Evolutionary conservation across 2,888 invertebrate genomes (phyloP).

Genomic region (Horisme vitalbata): DNA sequence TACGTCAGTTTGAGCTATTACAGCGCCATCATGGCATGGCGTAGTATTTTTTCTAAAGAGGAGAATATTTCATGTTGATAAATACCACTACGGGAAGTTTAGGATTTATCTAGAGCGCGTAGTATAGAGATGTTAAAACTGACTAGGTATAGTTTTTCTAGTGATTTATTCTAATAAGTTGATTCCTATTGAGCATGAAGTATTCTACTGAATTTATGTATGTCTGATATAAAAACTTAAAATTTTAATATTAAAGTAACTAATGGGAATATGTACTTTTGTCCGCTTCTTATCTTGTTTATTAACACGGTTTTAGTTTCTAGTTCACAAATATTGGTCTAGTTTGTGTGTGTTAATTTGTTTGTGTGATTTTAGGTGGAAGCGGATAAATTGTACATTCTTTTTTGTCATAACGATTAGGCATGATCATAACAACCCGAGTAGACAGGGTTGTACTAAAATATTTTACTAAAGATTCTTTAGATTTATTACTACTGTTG

Average conservation of each 20-base stretch:
- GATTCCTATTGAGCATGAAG: too few relatives aligned
- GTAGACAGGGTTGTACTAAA: constrained; percentile 67
- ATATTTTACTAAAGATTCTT: constrained; percentile 48
- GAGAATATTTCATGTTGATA: too few relatives aligned
- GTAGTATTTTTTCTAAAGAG: too few relatives aligned
- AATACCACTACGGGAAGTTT: too few relatives aligned
- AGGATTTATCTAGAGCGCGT: too few relatives aligned
- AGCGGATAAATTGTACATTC: constrained; percentile 31
- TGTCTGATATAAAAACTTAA: neutral
- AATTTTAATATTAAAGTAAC: constrained; percentile 11
- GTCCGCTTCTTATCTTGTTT: constrained; percentile 23
- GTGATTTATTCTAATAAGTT: too few relatives aligned
- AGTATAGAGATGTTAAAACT: neutral
- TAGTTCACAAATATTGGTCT: constrained; percentile 7
- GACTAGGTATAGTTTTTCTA: neutral
- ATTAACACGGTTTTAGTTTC: constrained; percentile 9
- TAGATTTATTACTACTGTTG: constrained; percentile 60
- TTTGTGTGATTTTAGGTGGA: constrained; percentile 10
- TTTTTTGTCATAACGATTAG: constrained; percentile 43
- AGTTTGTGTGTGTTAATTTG: constrained; percentile 5
- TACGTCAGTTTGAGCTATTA: too few relatives aligned
- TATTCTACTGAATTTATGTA: constrained; percentile 9
- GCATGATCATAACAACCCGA: constrained; percentile 73
- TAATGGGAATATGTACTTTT: constrained; percentile 22
- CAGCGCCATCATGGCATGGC: too few relatives aligned